Evolutionary conservation across 2,888 invertebrate genomes (phyloP), one percentile per base, ranked within the genome.

Genomic region (Tuta absoluta): DNA sequence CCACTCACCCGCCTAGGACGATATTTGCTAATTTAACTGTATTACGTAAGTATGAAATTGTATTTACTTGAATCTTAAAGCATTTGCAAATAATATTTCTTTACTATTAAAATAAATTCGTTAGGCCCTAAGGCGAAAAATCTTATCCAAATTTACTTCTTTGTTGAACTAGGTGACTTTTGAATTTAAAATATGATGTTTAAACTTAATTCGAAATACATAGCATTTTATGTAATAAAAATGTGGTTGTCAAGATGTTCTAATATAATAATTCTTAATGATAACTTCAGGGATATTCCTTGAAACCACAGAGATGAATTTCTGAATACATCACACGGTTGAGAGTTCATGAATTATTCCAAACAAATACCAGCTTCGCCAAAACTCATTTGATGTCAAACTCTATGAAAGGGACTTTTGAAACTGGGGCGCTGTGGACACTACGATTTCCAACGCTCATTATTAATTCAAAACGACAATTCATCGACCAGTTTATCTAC

Each of bases 1-100:
- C 95, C 65, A 96, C 95, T 56, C 95, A 96, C 87, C 96, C 96
- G 23, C 95, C 96, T 24, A 93, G 95, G 73, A 95, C 95, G 72
- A 94, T 95, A 78, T 93, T 95, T 76, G 94, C 95, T 67, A 95
- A 95, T 80, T 92, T 96, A 72, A 95, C 95, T 71, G 94, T 96
- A 73, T 89, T 95, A 80, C 95, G 96, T 96, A 93, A 93, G 92
- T 89, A 70, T 2, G n/a, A n/a, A n/a, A n/a, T n/a, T n/a, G n/a
- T 4, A 28, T 4, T 28, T 28, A 28, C 28, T 2, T 28, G 5
- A 28, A 5, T 28, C 2, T 28, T 28, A n/a, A n/a, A n/a, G n/a
- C n/a, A n/a, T n/a, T n/a, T n/a, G n/a, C n/a, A n/a, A n/a, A n/a
- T n/a, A n/a, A n/a, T n/a, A n/a, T n/a, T n/a, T n/a, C n/a, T n/a